Conservation (phyloP, 2,888 invertebrate species). For the Camptogramma bilineatum region DNA sequence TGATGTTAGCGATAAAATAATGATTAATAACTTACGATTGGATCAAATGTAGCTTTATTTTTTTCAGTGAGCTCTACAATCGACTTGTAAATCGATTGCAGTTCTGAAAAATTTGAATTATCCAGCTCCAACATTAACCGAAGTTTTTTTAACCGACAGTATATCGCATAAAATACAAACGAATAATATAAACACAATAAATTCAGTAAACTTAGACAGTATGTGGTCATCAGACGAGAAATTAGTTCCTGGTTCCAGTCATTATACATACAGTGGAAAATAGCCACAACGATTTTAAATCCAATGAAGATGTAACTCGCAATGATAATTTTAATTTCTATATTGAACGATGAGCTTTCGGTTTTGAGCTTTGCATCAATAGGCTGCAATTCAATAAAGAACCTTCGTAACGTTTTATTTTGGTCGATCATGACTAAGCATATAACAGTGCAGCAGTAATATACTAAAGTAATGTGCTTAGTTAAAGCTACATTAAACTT, state of each 20-base stretch:
- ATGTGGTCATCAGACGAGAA: neutral
- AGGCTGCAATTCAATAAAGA: conserved; percentile 4
- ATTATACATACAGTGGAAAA: neutral
- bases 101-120: neutral
- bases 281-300: neutral
- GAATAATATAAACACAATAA: neutral
- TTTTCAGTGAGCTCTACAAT: conserved; percentile 20
- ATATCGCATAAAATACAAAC: conserved; percentile 18
- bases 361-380: neutral
- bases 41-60: conserved; percentile 10
- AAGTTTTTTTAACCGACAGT: conserved; percentile 12
- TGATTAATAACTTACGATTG: conserved; percentile 3
- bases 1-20: too few relatives aligned
- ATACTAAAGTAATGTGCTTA: neutral
- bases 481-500: neutral
- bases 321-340: conserved; percentile 8
- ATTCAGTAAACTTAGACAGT: neutral
- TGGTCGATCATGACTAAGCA: neutral
- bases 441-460: neutral
- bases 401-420: conserved; percentile 1
- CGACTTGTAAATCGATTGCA: conserved; percentile 17
- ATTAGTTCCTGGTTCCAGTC: neutral
- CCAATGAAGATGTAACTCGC: neutral
- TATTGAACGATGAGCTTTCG: neutral
- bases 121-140: neutral